Conservation (phyloP, 2,888 invertebrate genomes). For the Polietes domitor region DNA sequence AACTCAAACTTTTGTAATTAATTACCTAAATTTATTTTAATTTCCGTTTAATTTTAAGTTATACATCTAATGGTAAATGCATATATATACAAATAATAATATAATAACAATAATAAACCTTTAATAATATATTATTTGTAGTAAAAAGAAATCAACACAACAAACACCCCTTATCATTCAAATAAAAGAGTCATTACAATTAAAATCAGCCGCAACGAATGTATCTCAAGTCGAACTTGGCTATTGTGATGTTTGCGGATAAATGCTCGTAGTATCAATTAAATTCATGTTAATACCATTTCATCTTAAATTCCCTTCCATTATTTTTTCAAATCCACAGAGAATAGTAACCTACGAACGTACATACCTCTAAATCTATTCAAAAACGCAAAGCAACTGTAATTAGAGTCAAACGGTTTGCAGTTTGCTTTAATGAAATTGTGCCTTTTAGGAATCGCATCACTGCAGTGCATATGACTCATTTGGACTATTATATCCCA, state of each 20-base stretch:
- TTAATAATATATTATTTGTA: constrained; percentile 53
- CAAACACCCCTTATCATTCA: constrained; percentile 3
- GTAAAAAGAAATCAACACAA: constrained; percentile 43
- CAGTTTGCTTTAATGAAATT: no score
- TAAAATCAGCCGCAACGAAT: not conserved
- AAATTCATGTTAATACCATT: no score
- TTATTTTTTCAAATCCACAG: no score
- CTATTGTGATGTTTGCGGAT: not conserved
- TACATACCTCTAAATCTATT: no score
- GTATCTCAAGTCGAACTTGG: not conserved
- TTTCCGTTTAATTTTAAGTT: constrained; percentile 59
- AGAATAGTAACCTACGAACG: no score
- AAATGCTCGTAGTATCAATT: no score
- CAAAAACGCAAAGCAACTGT: no score
- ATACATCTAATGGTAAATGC: constrained; percentile 61
- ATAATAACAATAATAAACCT: constrained; percentile 48
- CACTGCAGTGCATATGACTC: no score
- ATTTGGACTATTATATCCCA: no score
- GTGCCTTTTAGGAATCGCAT: no score
- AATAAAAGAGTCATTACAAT: constrained; percentile 5
- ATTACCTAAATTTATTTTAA: constrained; percentile 51
- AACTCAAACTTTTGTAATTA: constrained; percentile 59
- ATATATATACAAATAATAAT: constrained; percentile 45
- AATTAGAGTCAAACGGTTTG: no score
- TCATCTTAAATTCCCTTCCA: no score